phyloP scores from a whole-genome alignment of 2,113 vertebrate species.

The Psophia crepitans region DNA sequence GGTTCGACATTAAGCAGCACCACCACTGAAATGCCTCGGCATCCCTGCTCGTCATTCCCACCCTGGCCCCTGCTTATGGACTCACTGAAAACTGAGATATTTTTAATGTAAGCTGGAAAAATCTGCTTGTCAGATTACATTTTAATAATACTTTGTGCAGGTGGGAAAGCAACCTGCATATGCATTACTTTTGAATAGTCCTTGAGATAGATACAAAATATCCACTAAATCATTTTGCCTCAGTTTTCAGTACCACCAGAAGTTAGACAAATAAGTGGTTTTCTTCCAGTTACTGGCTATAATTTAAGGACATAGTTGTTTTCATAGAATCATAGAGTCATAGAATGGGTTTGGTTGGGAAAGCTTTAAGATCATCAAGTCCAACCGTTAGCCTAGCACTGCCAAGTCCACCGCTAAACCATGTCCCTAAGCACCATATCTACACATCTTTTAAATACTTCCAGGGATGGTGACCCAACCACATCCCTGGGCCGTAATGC shows the following conservation, averaged over 20 bases:
- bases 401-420: too few relatives aligned
- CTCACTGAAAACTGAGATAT: not conserved
- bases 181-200: not conserved
- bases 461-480: too few relatives aligned
- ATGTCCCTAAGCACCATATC: too few relatives aligned
- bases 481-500: too few relatives aligned
- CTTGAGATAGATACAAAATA: not conserved
- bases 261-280: not conserved
- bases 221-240: not conserved
- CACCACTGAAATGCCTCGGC: not conserved
- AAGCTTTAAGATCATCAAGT: too few relatives aligned
- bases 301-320: not conserved
- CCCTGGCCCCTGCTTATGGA: not conserved
- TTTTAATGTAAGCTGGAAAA: not conserved
- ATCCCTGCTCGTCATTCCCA: not conserved
- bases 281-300: not conserved
- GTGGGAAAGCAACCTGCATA: not conserved
- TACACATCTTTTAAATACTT: too few relatives aligned
- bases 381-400: too few relatives aligned
- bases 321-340: too few relatives aligned
- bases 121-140: not conserved
- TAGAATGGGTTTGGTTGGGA: too few relatives aligned
- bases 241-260: not conserved
- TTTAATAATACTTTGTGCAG: not conserved
- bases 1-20: not conserved